phyloP scores from a whole-genome alignment of 2,888 invertebrate species.

The Pyrocoelia pectoralis region DNA sequence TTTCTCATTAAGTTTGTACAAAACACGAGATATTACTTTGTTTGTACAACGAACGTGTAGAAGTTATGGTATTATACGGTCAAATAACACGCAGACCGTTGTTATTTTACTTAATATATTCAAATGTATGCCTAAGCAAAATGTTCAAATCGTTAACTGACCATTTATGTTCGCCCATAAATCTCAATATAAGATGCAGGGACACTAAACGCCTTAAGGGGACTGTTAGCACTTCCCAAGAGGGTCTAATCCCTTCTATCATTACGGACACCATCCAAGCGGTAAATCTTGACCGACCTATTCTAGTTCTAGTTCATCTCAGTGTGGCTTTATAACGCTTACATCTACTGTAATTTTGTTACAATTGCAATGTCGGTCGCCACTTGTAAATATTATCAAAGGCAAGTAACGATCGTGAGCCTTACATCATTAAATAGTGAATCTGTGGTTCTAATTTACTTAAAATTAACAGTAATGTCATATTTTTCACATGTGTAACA shows the following conservation, averaged over 20 bases:
- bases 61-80: background rate
- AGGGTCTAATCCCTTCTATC: constrained; percentile 43
- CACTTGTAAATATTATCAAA: too few species aligned
- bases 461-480: too few species aligned
- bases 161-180: constrained; percentile 47
- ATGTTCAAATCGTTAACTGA: constrained; percentile 48
- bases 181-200: constrained; percentile 55
- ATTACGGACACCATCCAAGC: constrained; percentile 40
- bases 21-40: too few species aligned
- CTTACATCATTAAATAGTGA: too few species aligned
- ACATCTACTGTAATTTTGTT: background rate
- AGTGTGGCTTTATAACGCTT: constrained; percentile 6
- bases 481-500: too few species aligned
- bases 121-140: constrained; percentile 26
- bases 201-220: constrained; percentile 40
- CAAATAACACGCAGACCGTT: background rate
- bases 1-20: background rate
- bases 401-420: too few species aligned
- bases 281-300: constrained; percentile 40
- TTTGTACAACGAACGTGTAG: too few species aligned
- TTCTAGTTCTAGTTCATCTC: constrained; percentile 28
- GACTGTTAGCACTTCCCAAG: constrained; percentile 38
- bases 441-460: too few species aligned
- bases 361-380: background rate
- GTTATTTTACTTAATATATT: constrained; percentile 16